Conservation (phyloP, 1,140 invertebrate species). For the Asobara japonica region DNA sequence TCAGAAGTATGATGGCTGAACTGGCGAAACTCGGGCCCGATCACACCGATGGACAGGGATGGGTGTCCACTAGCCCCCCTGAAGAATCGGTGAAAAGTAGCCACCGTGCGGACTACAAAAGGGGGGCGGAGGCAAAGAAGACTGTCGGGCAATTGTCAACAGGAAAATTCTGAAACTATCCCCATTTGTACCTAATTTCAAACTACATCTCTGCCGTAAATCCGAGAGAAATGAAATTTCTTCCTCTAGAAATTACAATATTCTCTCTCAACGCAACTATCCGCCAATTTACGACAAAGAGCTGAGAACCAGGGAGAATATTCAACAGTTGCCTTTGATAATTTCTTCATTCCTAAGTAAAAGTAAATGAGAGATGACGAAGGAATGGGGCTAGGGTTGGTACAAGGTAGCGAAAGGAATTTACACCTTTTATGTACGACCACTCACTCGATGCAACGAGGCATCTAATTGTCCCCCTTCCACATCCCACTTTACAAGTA, state of each 20-base stretch:
- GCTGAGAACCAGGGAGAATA: conserved; percentile 4
- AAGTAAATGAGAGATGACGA: background rate
- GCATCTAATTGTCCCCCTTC: background rate
- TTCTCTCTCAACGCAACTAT: background rate
- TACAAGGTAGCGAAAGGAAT: background rate
- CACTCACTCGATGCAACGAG: background rate
- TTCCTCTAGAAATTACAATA: background rate
- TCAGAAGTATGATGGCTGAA: no score
- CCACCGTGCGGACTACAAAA: no score
- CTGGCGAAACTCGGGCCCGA: no score
- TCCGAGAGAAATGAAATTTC: no score
- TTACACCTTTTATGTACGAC: background rate
- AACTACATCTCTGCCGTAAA: no score
- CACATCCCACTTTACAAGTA: background rate
- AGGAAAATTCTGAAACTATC: no score
- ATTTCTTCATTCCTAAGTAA: background rate
- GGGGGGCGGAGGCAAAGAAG: no score
- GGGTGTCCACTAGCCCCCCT: no score
- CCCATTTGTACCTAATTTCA: no score
- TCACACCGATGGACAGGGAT: no score
- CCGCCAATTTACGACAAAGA: conserved; percentile 9
- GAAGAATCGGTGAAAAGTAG: no score
- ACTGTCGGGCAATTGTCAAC: no score
- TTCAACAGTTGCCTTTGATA: conserved; percentile 20
- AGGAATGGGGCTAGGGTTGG: background rate